Evolutionary conservation across 2,113 vertebrate genomes (phyloP), one percentile per base, ranked within the genome.

Genomic region (Australoheros scitulus): DNA sequence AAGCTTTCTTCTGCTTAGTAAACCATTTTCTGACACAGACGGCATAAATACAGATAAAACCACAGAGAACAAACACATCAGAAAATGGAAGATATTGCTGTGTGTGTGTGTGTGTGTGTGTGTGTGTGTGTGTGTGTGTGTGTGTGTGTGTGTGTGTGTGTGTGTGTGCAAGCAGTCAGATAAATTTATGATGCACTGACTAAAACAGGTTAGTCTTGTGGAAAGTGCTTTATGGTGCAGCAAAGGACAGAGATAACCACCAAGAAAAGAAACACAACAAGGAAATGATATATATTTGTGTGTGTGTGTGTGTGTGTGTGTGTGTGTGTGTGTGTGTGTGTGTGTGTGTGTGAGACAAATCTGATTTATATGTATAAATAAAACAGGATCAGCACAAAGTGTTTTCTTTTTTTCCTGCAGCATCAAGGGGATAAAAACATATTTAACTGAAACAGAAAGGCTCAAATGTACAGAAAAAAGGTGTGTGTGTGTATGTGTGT

Each of bases 181-280:
- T 84, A 57, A 76, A 87, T 89, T 87, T 79, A 89, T 76, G 84
- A 83, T 79, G 75, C 78, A 79, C 75, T 76, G 68, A 47, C 29
- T 72, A 76, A 87, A 89, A 82, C 76, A 34, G 65, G 82, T 84
- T 84, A 79, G 68, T 79, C 47, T 0, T 79, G 68, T 29, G 13
- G 22, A 63, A 79, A 84, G 64, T 52, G 17, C 34, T 82, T 77
- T 80, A 81, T 79, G 55, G 7, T 59, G 57, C 76, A 17, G 52
- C 17, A 36, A 61, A 81, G 50, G 17, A 60, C 32, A 29, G 14
- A 84, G 72, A 86, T 80, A 86, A 84, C 59, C 70, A 64, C 34
- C 4, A 38, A 38, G 61, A 76, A 22, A 34, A 59, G 60, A 60
- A 56, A 82, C 29, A 86, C 55, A 61, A 29, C 11, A 64, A 65